A percentile compares a stretch with the other conserved stretches of the same genome.
Conservation (phyloP, 92 coral and sea anemone genomes). For the Chrysogorgia sp. region DNA sequence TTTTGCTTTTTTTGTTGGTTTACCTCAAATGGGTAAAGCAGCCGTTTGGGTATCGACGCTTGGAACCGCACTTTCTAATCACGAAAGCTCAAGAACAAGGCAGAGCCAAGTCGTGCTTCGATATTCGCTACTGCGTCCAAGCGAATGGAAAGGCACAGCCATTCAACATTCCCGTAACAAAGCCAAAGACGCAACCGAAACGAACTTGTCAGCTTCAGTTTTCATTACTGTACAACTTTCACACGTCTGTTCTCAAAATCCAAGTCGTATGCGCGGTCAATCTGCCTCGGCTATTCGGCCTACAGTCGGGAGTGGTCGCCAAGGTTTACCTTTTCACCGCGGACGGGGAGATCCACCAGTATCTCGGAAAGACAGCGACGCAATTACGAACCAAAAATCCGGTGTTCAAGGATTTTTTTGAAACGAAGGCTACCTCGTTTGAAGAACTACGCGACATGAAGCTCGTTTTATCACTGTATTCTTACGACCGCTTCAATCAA, state of each 20-base stretch:
- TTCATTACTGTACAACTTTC: constrained; percentile 27
- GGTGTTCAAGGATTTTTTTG: constrained; percentile 30
- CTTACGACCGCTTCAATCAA: constrained; percentile 20
- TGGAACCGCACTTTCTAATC: not conserved
- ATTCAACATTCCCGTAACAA: constrained; percentile 24
- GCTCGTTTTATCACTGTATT: constrained; percentile 20
- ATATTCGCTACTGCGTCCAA: not conserved
- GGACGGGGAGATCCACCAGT: constrained; percentile 3
- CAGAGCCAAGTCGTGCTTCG: constrained; percentile 23
- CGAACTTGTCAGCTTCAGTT: constrained; percentile 35
- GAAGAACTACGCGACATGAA: constrained; percentile 11
- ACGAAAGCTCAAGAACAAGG: not conserved
- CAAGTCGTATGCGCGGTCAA: constrained; percentile 25
- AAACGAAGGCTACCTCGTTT: not conserved
- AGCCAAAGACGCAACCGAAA: constrained; percentile 13
- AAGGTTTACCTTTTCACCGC: constrained; percentile 7
- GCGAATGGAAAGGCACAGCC: constrained; percentile 30
- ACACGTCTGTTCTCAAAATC: constrained; percentile 12
- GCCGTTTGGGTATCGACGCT: not conserved
- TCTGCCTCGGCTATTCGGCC: constrained; percentile 28
- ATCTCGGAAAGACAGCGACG: constrained; percentile 37
- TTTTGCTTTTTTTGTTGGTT: not conserved
- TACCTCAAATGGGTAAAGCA: constrained; percentile 14
- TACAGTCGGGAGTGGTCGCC: constrained; percentile 37
- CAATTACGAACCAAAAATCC: constrained; percentile 23